Evolutionary conservation across 2,113 vertebrate genomes (phyloP), one percentile per base, ranked within the genome.

Genomic region (Saccopteryx leptura): DNA sequence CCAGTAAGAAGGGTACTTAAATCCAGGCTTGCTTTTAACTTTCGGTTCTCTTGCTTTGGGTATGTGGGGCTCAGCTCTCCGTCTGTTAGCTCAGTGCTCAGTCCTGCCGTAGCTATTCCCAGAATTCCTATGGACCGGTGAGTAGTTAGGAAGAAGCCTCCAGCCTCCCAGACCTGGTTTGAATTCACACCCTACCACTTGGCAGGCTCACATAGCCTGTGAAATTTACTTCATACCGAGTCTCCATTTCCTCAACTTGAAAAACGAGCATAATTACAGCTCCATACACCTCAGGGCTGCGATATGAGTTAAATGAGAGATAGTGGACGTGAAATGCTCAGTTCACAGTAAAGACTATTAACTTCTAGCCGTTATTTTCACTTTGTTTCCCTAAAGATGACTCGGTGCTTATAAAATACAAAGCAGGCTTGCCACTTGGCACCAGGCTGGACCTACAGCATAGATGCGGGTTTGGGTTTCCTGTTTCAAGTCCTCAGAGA

Each of bases 271-370:
- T 46, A 50, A 31, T 46, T 39, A 24, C 31, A 85, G 31, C 19
- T 74, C 31, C 18, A 14, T 39, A n/a, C 7, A 15, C 19, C 46
- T 60, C 56, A 18, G 68, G 58, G 39, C 79, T 84, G 2, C 46
- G 33, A 23, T 50, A 31, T 72, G 39, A 54, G 65, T 93, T 94
- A 84, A 79, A 33, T 81, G 79, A 94, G 79, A 94, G 79, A 89
- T 91, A 58, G 58, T 54, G 66, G 9, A 2, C 31, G 26, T 78
- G 84, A 63, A 88, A 50, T 50, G 18, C 65, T 75, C 26, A 81
- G 50, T 54, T 83, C 79, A 8, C 63, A 33, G 61, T 2, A 68
- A 63, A 46, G 21, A 23, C 21, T 7, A 0, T 79, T 87, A 56
- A 46, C 46, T 82, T 46, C 68, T 82, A 81, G 66, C 33, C 88